Evolutionary conservation across 2,797 vertebrate genomes (phyloP), one percentile per base, ranked within the genome.

Genomic region (Hemibagrus guttatus): DNA sequence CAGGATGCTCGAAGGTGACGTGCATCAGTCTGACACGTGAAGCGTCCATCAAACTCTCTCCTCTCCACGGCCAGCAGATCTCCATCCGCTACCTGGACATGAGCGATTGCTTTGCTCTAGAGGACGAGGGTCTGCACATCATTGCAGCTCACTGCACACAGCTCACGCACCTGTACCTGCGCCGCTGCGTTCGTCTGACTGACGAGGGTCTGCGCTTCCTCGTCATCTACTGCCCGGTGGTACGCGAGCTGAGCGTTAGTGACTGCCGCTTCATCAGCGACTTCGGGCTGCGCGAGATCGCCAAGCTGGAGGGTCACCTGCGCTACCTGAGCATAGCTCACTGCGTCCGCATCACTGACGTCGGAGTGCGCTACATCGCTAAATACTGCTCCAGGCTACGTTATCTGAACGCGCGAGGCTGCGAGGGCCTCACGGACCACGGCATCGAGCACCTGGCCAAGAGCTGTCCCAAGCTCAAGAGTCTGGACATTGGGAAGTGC

Each of bases 51-150:
- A 97, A 97, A 91, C 94, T 97, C 63, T 97, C 96, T 68, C 96
- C 97, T 63, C 90, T 97, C 87, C 97, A 97, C 0, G 97, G 97
- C 69, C 97, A 97, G 91, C 97, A 97, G 87, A 97, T 97, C 91
- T 97, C 96, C 90, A 97, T 97, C 90, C 96, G 96, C 92, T 97
- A 95, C 93, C 91, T 97, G 94, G 96, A 97, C 94, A 97, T 97
- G 97, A 97, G 96, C 2, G 97, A 97, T 94, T 97, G 97, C 94
- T 97, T 97, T 1, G 96, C 97, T 80, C 95, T 97, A 89, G 97
- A 97, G 91, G 97, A 97, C 8, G 96, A 97, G 63, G 97, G 97
- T 35, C 94, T 97, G 90, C 97, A 97, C 93, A 97, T 96, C 86
- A 97, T 97, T 28, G 96, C 96, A 0, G 95, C 96, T 6, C 96